Percentiles rank a stretch among this genome's conserved stretches.
phyloP scores from a whole-genome alignment of 2,888 invertebrate genomes.

The Agelastica alni region DNA sequence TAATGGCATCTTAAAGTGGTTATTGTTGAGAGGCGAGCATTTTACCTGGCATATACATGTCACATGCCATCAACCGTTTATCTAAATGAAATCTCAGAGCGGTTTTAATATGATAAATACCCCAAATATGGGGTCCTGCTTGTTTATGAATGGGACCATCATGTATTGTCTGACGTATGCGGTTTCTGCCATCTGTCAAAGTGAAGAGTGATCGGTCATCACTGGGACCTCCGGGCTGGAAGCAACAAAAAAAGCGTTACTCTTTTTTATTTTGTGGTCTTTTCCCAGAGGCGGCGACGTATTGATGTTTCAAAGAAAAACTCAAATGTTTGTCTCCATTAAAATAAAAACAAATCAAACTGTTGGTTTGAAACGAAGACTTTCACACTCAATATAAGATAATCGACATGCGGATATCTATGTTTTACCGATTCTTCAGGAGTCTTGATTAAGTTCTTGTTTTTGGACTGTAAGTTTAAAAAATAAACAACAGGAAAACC shows the following conservation, averaged over 20 bases:
- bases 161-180: constrained; percentile 50
- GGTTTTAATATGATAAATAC: constrained; percentile 54
- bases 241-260: constrained; percentile 34
- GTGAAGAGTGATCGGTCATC: constrained; percentile 57
- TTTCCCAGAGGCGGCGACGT: background rate
- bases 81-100: constrained; percentile 54
- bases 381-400: no score
- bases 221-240: constrained; percentile 50
- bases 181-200: constrained; percentile 55
- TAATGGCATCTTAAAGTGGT: constrained; percentile 45
- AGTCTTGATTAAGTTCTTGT: no score
- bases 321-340: no score
- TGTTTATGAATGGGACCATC: constrained; percentile 50
- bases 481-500: no score
- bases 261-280: no score
- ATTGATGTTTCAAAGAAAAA: no score
- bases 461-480: no score
- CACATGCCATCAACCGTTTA: constrained; percentile 49
- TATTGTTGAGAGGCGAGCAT: constrained; percentile 51
- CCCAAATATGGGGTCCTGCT: constrained; percentile 27
- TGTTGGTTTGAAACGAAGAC: no score
- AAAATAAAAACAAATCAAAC: no score
- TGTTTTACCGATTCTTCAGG: no score
- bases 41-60: constrained; percentile 49
- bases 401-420: no score